Base-by-base conservation (phyloP, 2,113 vertebrate genomes). In the Podiceps cristatus region DNA sequence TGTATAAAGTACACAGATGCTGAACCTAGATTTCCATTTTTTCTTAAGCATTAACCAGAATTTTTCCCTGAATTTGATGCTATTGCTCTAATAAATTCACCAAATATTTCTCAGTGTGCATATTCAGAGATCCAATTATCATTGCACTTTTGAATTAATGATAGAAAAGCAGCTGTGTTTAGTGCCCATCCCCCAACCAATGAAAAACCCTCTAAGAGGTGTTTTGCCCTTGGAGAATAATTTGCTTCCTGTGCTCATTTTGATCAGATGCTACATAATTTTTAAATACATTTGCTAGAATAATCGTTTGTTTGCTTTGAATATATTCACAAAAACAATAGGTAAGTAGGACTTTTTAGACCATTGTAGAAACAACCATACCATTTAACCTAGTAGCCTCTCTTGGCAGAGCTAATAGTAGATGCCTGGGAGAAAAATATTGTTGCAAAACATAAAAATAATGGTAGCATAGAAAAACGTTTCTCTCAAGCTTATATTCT, bases 101-200 rank as follows among this genome's bases (percentile, higher is more conserved):
- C 25, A 49, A 56, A 59, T 78, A 97, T 86, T 90, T 95, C 66
- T 95, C 44, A 86, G 18, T 60, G 55, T 82, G 33, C 72, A 20
- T 62, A 55, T 73, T 93, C 72, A 90, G 49, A 56, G 73, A 91
- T 81, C n/a, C 28, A 90, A 25, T 81, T 75, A 82, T 88, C 90
- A 95, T 24, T 88, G 33, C 45, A 53, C 59, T 56, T 91, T 86
- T 20, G 16, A 29, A 86, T 88, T 97, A 96, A 96, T 78, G 58
- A 86, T 92, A 89, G 85, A 91, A 89, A 80, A 47, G 13, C 69
- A 93, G 33, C 55, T 96, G 50, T 28, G 63, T 75, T 92, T 85
- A 68, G 47, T 0, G 0, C 2, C 7, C 16, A 64, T 2, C 6
- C 13, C 7, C 7, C 84, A 87, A 59, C 52, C 23, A 75, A 60